A percentile compares a stretch with the other conserved stretches of the same genome.
phyloP scores from a whole-genome alignment of 2,797 vertebrate species.

The Borostomias antarcticus region DNA sequence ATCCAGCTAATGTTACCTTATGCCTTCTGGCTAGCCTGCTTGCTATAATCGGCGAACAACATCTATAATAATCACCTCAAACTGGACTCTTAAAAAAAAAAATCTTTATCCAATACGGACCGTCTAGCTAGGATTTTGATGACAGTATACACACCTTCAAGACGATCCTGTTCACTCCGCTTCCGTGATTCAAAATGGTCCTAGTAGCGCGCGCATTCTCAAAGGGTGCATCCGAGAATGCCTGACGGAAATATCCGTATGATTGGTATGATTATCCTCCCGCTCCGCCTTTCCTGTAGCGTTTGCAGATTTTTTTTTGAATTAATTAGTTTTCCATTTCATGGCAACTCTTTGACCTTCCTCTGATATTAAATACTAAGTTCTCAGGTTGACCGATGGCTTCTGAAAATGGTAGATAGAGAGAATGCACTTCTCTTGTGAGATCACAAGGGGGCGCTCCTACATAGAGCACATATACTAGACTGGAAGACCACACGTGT shows the following conservation, averaged over 20 bases:
- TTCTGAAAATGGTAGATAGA: too few relatives aligned
- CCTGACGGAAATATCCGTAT: background rate
- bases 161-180: background rate
- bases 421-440: background rate
- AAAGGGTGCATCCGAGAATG: background rate
- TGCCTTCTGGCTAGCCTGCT: too few relatives aligned
- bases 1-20: background rate
- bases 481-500: background rate
- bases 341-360: too few relatives aligned
- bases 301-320: background rate
- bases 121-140: too few relatives aligned
- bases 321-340: background rate
- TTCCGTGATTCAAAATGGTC: conserved; percentile 24
- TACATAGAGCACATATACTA: background rate
- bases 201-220: conserved; percentile 20
- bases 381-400: too few relatives aligned
- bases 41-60: too few relatives aligned
- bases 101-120: too few relatives aligned
- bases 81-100: too few relatives aligned
- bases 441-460: background rate
- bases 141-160: background rate
- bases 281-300: too few relatives aligned
- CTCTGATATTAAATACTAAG: too few relatives aligned
- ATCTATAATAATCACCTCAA: too few relatives aligned
- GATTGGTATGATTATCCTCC: background rate